Conservation (phyloP, 2,888 invertebrate species). For the Cryptocephalus primarius region DNA sequence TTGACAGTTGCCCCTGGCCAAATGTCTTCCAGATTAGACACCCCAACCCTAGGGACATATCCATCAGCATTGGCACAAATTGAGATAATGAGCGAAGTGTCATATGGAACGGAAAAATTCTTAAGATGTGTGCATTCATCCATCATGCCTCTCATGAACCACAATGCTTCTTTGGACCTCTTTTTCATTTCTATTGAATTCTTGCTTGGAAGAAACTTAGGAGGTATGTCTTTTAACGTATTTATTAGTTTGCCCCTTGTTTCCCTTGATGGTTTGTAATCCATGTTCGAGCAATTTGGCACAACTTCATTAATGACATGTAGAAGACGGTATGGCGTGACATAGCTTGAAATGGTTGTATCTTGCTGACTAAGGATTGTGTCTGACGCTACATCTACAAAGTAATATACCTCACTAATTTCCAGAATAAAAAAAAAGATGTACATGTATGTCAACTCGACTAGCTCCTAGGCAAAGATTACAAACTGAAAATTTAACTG, state of each 20-base stretch:
- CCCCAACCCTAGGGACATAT: slow-evolving; percentile 80
- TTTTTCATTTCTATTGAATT: slow-evolving; percentile 46
- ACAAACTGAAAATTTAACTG: too few relatives aligned
- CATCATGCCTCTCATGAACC: slow-evolving; percentile 97
- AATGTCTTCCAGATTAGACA: slow-evolving; percentile 70
- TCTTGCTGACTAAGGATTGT: slow-evolving; percentile 3
- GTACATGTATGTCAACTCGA: neutral
- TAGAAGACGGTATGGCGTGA: slow-evolving; percentile 31
- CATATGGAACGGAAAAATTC: slow-evolving; percentile 80
- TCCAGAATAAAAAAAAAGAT: neutral
- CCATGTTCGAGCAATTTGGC: slow-evolving; percentile 19
- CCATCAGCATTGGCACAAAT: slow-evolving; percentile 84
- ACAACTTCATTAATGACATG: slow-evolving; percentile 16
- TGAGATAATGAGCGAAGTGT: slow-evolving; percentile 82
- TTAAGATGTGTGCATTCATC: slow-evolving; percentile 96
- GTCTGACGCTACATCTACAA: slow-evolving; percentile 16
- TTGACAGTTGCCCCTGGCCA: slow-evolving; percentile 90
- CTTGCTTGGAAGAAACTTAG: slow-evolving; percentile 11
- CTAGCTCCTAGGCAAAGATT: too few relatives aligned
- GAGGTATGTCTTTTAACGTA: slow-evolving; percentile 13
- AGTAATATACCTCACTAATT: neutral
- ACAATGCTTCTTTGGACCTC: slow-evolving; percentile 64
- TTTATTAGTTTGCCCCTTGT: slow-evolving; percentile 12
- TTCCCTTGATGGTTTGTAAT: slow-evolving; percentile 18
- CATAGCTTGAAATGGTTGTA: slow-evolving; percentile 6